These are phyloP conservation scores for Micromussa lordhowensis DNA, from an alignment of 92 coral and sea anemone species.

Conservation along the genomic window DNA sequence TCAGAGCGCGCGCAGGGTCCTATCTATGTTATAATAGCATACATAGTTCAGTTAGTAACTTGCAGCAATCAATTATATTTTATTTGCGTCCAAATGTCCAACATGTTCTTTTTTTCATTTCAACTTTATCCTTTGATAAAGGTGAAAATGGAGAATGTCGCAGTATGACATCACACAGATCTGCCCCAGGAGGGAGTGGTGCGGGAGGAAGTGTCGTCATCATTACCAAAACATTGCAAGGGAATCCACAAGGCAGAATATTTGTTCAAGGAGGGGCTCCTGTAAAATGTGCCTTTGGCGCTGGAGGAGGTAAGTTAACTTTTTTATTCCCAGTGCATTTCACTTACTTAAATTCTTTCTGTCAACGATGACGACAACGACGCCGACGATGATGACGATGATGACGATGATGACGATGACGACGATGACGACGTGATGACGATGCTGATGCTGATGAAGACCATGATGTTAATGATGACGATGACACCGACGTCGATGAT, in stretches of 20 bases:
- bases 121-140: background rate
- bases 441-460: no score
- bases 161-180: slow-evolving; percentile 27
- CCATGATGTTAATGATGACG: no score
- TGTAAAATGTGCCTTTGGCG: slow-evolving; percentile 9
- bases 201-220: slow-evolving; percentile 84
- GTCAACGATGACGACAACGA: background rate
- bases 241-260: slow-evolving; percentile 41
- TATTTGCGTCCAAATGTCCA: no score
- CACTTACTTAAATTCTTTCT: background rate
- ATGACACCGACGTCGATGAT: no score
- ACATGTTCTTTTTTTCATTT: background rate
- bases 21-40: no score
- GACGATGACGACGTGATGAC: no score
- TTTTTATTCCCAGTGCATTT: background rate
- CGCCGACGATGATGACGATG: no score
- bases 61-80: no score
- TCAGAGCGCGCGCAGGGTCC: no score
- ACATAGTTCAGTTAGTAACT: no score
- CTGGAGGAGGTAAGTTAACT: slow-evolving; percentile 26
- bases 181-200: slow-evolving; percentile 73
- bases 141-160: background rate
- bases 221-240: slow-evolving; percentile 30
- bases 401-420: no score
- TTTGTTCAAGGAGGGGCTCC: slow-evolving; percentile 50